These are phyloP conservation scores for Scaptodrosophila lebanonensis DNA, from an alignment of 1,140 invertebrate genomes.

Conservation along the genomic window DNA sequence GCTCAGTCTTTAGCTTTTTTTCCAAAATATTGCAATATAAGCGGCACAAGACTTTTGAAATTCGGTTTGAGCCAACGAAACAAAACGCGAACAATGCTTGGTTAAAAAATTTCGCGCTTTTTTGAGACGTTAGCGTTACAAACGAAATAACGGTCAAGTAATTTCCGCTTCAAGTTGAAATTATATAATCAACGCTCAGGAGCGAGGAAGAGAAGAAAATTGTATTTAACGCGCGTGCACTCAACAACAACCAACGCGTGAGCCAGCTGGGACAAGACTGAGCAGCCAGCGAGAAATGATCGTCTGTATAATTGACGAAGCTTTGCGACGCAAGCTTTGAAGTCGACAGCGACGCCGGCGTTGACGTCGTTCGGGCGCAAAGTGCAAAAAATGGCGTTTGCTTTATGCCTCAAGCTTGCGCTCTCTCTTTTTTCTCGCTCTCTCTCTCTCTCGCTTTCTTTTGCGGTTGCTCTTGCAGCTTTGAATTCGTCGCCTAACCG, in stretches of 20 bases:
- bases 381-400: conserved; percentile 29
- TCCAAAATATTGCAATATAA: conserved; percentile 15
- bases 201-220: conserved; percentile 19
- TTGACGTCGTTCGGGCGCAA: conserved; percentile 9
- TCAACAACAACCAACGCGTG: conserved; percentile 54
- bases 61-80: no score
- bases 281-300: conserved; percentile 7
- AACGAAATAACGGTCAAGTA: conserved; percentile 48
- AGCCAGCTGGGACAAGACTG: conserved; percentile 71
- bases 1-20: conserved; percentile 5
- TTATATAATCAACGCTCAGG: conserved; percentile 61
- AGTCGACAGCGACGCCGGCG: conserved; percentile 15
- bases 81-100: conserved; percentile 31
- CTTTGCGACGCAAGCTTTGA: conserved; percentile 31
- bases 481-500: no score
- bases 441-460: no score
- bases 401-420: no score
- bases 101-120: conserved; percentile 41
- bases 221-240: conserved; percentile 45
- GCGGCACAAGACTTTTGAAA: conserved; percentile 39
- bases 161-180: conserved; percentile 35
- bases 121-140: conserved; percentile 35
- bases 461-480: no score
- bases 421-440: no score
- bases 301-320: no score